Base-by-base conservation (phyloP, 1,140 invertebrate species). In the Sesamia nonagrioides region DNA sequence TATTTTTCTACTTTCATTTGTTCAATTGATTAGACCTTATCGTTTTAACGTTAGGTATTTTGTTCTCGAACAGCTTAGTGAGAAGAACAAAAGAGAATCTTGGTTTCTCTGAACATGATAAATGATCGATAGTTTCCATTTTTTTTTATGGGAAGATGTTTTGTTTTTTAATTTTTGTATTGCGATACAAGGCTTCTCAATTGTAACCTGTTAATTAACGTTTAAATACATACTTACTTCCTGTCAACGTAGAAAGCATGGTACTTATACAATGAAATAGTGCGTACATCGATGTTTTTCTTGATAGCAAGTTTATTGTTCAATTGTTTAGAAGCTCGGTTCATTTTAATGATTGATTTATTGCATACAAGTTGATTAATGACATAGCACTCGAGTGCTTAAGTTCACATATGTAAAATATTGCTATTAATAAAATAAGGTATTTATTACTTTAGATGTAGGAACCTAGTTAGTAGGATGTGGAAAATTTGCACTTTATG, bases 311-410 rank as follows among this genome's bases (percentile, higher is more conserved):
- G 9, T 40, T 40, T 42, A 63, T 63, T 33, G 66, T 48, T 69
- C 21, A 27, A 69, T 69, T 69, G 66, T 69, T 50, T 48, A 13
- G 33, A 45, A 68, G 11, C 40, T 48, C 15, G 18, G 5, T 6
- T 33, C 66, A 6, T 45, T 50, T 17, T 69, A 69, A 69, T n/a
- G n/a, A n/a, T 69, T 69, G 42, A 48, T 33, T 48, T 13, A 17
- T n/a, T n/a, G n/a, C n/a, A n/a, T 69, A 40, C 42, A 69, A 54
- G 35, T 33, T 50, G 35, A 69, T 69, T 48, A 15, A 50, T 33
- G 11, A 69, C 42, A 15, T 15, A 35, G 6, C 6, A 48, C 4
- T 69, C 2, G 5, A 50, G 42, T 69, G 45, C 13, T 69, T 50
- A 33, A 50, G 15, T 13, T 33, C 66, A 6, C 13, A 27, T 27